Evolutionary conservation across 2,113 vertebrate genomes (phyloP), one percentile per base, ranked within the genome.

Genomic region (Brachypodius melanocephalos): DNA sequence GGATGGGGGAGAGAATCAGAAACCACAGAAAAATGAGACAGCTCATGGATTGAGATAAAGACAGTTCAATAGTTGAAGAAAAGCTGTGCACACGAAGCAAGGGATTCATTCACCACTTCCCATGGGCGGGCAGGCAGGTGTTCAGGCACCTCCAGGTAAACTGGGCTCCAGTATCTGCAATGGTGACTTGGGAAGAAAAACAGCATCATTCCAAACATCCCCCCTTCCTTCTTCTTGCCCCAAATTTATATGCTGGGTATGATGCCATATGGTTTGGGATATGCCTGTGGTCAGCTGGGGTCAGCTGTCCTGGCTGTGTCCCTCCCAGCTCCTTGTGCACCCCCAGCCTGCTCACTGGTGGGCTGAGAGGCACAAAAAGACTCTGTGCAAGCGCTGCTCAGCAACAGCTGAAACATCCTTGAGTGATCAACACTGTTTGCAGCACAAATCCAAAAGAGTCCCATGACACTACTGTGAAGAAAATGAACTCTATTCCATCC

Each of bases 381-480:
- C 7, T 71, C 8, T 38, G n/a, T 46, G 45, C 10, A 45, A 66
- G 15, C 0, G 0, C 45, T 67, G 10, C 52, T n/a, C 45, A 67
- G 22, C 32, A 52, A 8, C 29, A 61, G n/a, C 15, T 54, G 1
- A 54, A 69, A 25, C 10, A 38, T 17, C 9, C 52, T 32, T 45
- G 45, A n/a, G 15, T 40, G 17, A 31, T 21, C 38, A 34, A 52
- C 18, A 25, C 7, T 45, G 22, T 51, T 36, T 65, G 8, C 10
- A 25, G 45, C n/a, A 52, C 19, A 59, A n/a, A 67, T 52, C 28
- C 2, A 14, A 57, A 72, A 21, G 12, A 8, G 6, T 5, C n/a
- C 12, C 13, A 34, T 46, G 6, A 5, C 22, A 66, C 6, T n/a
- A 12, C 16, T 45, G 19, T 21, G 19, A 45, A 52, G 24, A 74